Evolutionary conservation across 92 coral and sea anemone genomes (phyloP).

Genomic region (Phenganax subtilis): DNA sequence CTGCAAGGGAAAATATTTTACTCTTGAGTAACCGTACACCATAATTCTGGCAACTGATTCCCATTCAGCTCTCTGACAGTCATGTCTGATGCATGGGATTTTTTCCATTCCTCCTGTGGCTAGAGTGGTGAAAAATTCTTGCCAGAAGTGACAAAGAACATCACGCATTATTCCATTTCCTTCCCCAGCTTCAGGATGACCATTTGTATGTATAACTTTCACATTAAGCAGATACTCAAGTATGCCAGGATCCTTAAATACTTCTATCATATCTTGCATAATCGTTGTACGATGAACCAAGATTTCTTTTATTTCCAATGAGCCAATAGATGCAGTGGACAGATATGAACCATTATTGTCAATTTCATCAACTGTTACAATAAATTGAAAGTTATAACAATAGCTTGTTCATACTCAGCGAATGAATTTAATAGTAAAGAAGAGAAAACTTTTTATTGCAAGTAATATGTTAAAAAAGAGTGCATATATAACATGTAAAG

Average conservation of each 20-base stretch:
- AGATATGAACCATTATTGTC: not conserved
- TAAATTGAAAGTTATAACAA: too few relatives aligned
- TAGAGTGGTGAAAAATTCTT: conserved; percentile 30
- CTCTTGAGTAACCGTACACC: conserved; percentile 24
- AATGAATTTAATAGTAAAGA: too few relatives aligned
- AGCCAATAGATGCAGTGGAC: too few relatives aligned
- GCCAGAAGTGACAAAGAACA: conserved; percentile 30
- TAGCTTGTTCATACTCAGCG: too few relatives aligned
- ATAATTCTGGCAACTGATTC: conserved; percentile 12
- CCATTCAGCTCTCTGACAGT: conserved; percentile 33
- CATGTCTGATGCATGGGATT: conserved; percentile 33
- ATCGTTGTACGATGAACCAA: conserved; percentile 29
- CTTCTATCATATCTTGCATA: conserved; percentile 26
- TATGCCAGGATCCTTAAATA: conserved; percentile 31
- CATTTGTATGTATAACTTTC: conserved; percentile 21
- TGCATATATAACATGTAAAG: too few relatives aligned
- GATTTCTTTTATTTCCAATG: not conserved
- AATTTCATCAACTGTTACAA: not conserved
- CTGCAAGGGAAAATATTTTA: conserved; percentile 28
- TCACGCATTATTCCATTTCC: conserved; percentile 36
- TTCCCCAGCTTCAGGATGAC: conserved; percentile 37
- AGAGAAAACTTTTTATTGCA: too few relatives aligned
- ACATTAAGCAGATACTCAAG: conserved; percentile 24
- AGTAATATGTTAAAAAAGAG: too few relatives aligned
- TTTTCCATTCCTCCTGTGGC: conserved; percentile 30